A percentile compares a stretch with the other conserved stretches of the same genome.
Conservation (phyloP, 2,888 invertebrate species). For the Morpho achilles region DNA sequence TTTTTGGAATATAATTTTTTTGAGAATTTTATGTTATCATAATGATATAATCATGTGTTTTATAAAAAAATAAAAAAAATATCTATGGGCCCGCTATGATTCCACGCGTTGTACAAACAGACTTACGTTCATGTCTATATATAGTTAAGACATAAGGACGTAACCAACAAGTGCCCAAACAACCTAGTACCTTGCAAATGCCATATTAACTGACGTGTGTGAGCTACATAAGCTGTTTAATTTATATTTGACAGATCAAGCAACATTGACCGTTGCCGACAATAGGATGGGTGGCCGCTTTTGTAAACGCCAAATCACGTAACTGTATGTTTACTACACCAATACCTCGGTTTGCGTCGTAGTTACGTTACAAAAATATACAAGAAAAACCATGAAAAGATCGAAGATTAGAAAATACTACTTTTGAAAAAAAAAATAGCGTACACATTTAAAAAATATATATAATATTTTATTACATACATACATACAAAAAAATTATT, state of each 20-base stretch:
- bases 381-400: too few species aligned
- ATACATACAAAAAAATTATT: too few species aligned
- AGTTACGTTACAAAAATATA: too few species aligned
- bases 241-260: constrained; percentile 12
- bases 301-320: not conserved
- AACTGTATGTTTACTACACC: too few species aligned
- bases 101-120: constrained; percentile 21
- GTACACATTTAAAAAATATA: too few species aligned
- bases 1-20: too few species aligned
- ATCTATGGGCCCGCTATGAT: constrained; percentile 3
- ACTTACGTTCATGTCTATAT: constrained; percentile 9
- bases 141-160: constrained; percentile 5
- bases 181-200: constrained; percentile 48
- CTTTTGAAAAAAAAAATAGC: too few species aligned
- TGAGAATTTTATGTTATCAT: not conserved
- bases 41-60: not conserved
- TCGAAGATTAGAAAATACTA: too few species aligned
- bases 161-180: constrained; percentile 39
- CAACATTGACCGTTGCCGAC: constrained; percentile 6
- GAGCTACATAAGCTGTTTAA: constrained; percentile 23
- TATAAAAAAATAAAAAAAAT: not conserved
- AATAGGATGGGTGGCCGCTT: constrained; percentile 13
- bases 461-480: too few species aligned
- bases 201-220: constrained; percentile 43
- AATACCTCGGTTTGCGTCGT: too few species aligned